Evolutionary conservation across 2,113 vertebrate genomes (phyloP).

Genomic region (Hypomesus transpacificus): DNA sequence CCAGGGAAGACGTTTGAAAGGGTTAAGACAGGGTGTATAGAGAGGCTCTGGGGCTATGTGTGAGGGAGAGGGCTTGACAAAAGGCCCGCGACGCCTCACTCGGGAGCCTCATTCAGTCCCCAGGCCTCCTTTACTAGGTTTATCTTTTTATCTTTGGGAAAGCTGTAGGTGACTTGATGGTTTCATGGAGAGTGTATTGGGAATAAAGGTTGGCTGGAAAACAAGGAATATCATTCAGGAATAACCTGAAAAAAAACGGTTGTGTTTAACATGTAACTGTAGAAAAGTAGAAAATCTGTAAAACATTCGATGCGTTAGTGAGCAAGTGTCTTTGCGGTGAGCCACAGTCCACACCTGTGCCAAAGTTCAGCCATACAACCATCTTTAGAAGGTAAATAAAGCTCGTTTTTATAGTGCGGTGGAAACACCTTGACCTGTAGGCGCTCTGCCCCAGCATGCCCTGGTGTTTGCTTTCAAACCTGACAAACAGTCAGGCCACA

Average conservation of each 20-base stretch:
- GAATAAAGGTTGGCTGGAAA: slow-evolving; percentile 2
- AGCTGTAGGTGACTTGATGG: slow-evolving; percentile 34
- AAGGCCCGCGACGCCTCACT: slow-evolving; percentile 56
- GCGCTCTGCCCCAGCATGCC: slow-evolving; percentile 29
- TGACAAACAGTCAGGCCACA: slow-evolving; percentile 33
- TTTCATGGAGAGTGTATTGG: slow-evolving; percentile 8
- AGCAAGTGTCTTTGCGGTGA: slow-evolving; percentile 40
- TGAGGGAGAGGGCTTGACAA: slow-evolving; percentile 65
- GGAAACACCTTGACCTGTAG: slow-evolving; percentile 32
- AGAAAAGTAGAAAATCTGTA: too few relatives aligned
- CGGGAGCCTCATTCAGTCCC: slow-evolving; percentile 55
- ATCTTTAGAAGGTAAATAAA: slow-evolving; percentile 46
- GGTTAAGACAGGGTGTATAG: slow-evolving; percentile 70
- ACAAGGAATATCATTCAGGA: too few relatives aligned
- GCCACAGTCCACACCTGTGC: slow-evolving; percentile 46
- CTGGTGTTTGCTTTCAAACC: slow-evolving; percentile 42
- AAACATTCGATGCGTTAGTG: too few relatives aligned
- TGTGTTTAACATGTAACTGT: too few relatives aligned
- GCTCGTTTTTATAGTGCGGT: slow-evolving; percentile 51
- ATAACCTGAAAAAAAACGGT: too few relatives aligned
- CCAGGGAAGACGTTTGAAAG: slow-evolving; percentile 65
- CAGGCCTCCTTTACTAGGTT: slow-evolving; percentile 46
- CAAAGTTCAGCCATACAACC: slow-evolving; percentile 43
- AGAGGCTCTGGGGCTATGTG: slow-evolving; percentile 54
- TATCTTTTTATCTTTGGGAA: slow-evolving; percentile 64